Evolutionary conservation across 1,140 invertebrate genomes (phyloP), one percentile per base, ranked within the genome.

Genomic region (Linepithema humile): DNA sequence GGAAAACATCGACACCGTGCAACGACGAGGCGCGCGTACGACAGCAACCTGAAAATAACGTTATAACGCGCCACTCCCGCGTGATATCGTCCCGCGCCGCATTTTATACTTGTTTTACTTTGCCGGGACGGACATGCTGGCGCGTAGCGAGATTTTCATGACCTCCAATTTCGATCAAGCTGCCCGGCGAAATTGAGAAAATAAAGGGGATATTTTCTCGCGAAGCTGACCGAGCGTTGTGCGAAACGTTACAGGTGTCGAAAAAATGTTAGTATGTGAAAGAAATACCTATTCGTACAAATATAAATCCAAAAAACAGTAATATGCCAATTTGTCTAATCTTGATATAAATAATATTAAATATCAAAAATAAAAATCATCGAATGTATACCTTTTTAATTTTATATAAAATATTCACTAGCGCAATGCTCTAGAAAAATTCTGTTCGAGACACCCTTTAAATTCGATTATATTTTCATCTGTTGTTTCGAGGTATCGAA

Each of bases 91-190:
- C 60, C 82, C 43, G 3, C 43, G 10, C 65, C 17, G 35, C 53
- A 23, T 85, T 85, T 72, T 72, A 72, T 65, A 86, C 83, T 65
- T 80, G 70, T 62, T 48, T 75, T 62, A 57, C 32, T 77, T 62
- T 20, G n/a, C 32, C 17, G 74, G 9, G 29, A 12, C 59, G 60
- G 59, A 77, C 73, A 35, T 48, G n/a, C n/a, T n/a, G n/a, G n/a
- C 20, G 29, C 40, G 74, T 20, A 32, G 43, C 60, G 60, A 77
- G 74, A 77, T 77, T 77, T 77, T 77, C 60, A 77, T 77, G 74
- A 77, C 74, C 43, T 77, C 60, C 74, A 77, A 67, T 67, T 77
- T 77, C 74, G 74, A 77, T 65, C 74, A 50, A 77, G 74, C 43
- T 77, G 59, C 38, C 40, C 32, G 29, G 50, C 43, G 7, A 77